A percentile compares a stretch with the other conserved stretches of the same genome.
phyloP scores from a whole-genome alignment of 2,797 vertebrate genomes.

The Neomorphus geoffroyi region DNA sequence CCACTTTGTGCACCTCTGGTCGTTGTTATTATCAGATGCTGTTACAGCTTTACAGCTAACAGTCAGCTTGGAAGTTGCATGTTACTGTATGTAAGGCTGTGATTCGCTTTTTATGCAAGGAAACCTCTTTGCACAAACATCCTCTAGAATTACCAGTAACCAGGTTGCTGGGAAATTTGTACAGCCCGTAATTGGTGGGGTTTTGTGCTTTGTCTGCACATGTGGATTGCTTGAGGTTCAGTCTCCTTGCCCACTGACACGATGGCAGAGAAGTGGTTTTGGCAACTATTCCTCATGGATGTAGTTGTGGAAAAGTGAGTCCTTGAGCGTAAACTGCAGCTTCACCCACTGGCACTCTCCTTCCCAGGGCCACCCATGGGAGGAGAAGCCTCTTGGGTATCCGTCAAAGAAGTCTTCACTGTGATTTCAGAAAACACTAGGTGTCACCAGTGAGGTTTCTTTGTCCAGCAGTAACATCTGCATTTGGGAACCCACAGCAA shows the following conservation, averaged over 20 bases:
- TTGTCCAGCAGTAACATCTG: not conserved
- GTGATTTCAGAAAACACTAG: constrained; percentile 16
- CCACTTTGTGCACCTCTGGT: not conserved
- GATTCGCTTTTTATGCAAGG: not conserved
- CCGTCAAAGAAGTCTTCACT: not conserved
- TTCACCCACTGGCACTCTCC: accelerated
- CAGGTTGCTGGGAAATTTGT: not conserved
- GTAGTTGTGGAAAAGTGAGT: not conserved
- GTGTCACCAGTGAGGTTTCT: constrained; percentile 40
- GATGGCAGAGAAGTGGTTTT: not conserved
- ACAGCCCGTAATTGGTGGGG: not conserved
- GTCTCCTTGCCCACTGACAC: not conserved
- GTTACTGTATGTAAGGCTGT: not conserved
- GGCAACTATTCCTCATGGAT: accelerated
- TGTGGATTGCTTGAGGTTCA: not conserved
- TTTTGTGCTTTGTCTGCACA: not conserved
- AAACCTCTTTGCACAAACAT: not conserved
- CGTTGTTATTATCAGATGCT: not conserved
- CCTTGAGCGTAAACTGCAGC: not conserved
- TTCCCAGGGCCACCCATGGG: not conserved
- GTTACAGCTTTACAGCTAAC: not conserved
- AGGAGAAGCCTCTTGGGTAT: not conserved
- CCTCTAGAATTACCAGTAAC: not conserved
- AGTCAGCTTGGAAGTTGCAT: not conserved
- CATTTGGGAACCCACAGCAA: not conserved